Base-by-base conservation (phyloP, 2,888 invertebrate species). In the Schizotus pectinicornis region DNA sequence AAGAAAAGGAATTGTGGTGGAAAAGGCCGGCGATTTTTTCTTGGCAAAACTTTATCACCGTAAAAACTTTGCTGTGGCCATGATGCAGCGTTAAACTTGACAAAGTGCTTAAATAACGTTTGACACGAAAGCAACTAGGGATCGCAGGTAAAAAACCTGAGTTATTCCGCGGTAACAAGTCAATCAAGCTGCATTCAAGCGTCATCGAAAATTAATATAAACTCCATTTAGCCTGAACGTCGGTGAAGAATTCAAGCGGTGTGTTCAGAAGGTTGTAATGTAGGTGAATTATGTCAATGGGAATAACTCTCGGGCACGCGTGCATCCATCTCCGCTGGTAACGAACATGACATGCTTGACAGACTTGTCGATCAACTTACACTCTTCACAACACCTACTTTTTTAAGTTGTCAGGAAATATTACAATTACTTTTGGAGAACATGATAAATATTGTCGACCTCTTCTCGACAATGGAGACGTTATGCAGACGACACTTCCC, bases 301-400 rank as follows among this genome's bases (percentile, higher is more conserved):
- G 56, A 43, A 49, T 56, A 56, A 56, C 49, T 56, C 34, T 37
- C 49, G 43, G 59, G 59, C 59, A 59, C 59, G 59, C 55, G 54
- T 43, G 11, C 34, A 59, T 59, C 46, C 55, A 51, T 59, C 59
- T 59, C 49, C 31, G 34, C 9, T 41, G 32, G 61, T 59, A 65
- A 64, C 61, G 61, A 67, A 67, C 65, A 59, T 63, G 67, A 67
- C 56, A 65, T 49, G 62, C 59, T 53, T 60, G 64, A 67, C 67
- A 62, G 62, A 63, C 57, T 61, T 64, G 67, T 65, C 67, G 63
- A 65, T 67, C 67, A 67, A 63, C 48, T 56, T 43, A 39, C 39
- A 31, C 34, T 45, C 37, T 13, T 39, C 49, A 49, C 33, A 39
- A 48, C 55, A 55, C 55, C 36, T 34, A 55, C 43, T 48, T 55